A percentile compares a stretch with the other conserved stretches of the same genome.
These are phyloP conservation scores for Grallaria varia DNA, from an alignment of 2,113 vertebrate species.

Conservation along the genomic window DNA sequence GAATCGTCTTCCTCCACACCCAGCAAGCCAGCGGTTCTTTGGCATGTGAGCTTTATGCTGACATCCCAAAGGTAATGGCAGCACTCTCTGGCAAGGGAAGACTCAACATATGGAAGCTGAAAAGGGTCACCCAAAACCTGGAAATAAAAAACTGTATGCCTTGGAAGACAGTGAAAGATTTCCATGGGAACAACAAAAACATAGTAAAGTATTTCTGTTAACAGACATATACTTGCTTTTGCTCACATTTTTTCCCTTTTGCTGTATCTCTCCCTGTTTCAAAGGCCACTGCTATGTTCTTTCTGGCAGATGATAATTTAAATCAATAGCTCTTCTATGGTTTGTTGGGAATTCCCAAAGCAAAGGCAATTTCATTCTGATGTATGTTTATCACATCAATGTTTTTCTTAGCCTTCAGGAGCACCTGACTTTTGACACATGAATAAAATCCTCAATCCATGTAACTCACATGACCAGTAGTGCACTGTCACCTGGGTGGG, in stretches of 20 bases:
- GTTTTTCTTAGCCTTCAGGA: neutral
- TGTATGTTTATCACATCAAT: neutral
- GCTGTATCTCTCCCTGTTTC: neutral
- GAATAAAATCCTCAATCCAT: neutral
- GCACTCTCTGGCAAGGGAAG: neutral
- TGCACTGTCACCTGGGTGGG: neutral
- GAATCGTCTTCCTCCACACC: neutral
- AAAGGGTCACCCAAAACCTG: neutral
- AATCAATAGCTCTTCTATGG: neutral
- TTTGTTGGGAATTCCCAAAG: neutral
- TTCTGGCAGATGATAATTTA: neutral
- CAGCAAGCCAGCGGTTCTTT: neutral
- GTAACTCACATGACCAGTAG: neutral
- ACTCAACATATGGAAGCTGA: neutral
- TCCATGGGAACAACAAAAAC: neutral
- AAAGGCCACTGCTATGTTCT: neutral
- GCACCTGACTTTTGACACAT: neutral
- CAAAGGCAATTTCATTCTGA: neutral
- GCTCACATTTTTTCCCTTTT: neutral
- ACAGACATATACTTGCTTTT: neutral
- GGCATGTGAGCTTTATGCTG: neutral
- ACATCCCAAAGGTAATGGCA: neutral
- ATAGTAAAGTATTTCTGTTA: neutral
- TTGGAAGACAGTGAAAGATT: neutral
- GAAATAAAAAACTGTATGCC: neutral